Evolutionary conservation across 1,140 invertebrate genomes (phyloP), one percentile per base, ranked within the genome.

Genomic region (Pseudoatta argentina): DNA sequence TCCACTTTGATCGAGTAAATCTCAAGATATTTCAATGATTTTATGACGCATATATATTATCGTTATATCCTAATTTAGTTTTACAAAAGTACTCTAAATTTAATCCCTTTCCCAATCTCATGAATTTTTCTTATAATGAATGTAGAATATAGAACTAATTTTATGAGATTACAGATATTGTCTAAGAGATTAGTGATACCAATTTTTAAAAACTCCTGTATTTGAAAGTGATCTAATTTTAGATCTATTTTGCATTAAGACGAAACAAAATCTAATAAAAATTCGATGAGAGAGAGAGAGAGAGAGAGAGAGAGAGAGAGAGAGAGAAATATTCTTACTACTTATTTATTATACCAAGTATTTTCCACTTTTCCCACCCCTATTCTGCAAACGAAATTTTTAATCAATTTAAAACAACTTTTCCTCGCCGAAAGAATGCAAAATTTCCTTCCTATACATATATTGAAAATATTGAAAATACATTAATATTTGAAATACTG

Each of bases 231-330:
- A 48, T 48, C 5, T 34, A n/a, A 66, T 66, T 69, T 69, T 12
- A 34, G 30, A 44, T 71, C 48, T 12, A 72, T 55, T 30, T 72
- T 18, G 7, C 44, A 53, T 30, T 55, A 75, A 3, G 24, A 57
- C 30, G 34, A n/a, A 55, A 75, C n/a, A 55, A n/a, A 55, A 75
- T 34, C 2, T 30, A 48, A 71, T 39, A 34, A 39, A 71, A 51
- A 51, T 71, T 48, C 8, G 2, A 14, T 69, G 21, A 21, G 21
- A 21, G 21, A 21, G 21, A 21, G 21, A 21, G 21, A 21, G 21
- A 21, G 21, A 21, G 21, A 21, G 21, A 21, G 21, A 21, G 21
- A 21, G 21, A 21, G 21, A 21, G 21, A 21, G 21, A 21, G 21
- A 21, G 21, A 21, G 21, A 71, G 27, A 71, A 51, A 53, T 3